These are phyloP conservation scores for Pseudoatta argentina DNA, from an alignment of 1,140 invertebrate genomes.

Conservation along the genomic window DNA sequence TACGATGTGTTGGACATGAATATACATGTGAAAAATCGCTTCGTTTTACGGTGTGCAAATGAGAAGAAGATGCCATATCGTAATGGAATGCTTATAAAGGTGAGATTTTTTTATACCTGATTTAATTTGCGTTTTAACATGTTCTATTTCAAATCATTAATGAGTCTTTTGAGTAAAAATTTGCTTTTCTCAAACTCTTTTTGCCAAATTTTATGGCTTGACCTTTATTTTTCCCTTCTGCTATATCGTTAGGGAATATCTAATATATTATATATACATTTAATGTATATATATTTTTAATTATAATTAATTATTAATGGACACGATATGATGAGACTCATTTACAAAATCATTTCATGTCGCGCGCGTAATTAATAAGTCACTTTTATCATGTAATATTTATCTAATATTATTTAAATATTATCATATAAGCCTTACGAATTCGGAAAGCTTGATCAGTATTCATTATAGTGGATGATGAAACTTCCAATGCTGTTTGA, in stretches of 20 bases:
- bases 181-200: constrained; percentile 67
- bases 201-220: constrained; percentile 71
- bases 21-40: not conserved
- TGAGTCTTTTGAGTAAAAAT: constrained; percentile 64
- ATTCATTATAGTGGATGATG: constrained; percentile 29
- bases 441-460: constrained; percentile 54
- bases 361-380: constrained; percentile 3
- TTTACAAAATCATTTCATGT: not conserved
- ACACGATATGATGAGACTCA: not conserved
- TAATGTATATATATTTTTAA: constrained; percentile 4
- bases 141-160: constrained; percentile 50
- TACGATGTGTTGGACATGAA: not conserved
- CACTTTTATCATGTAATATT: constrained; percentile 1
- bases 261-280: constrained; percentile 3
- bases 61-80: constrained; percentile 58
- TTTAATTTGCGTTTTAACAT: constrained; percentile 60
- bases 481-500: constrained; percentile 43
- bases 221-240: constrained; percentile 62
- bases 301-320: constrained; percentile 30
- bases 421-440: constrained; percentile 21
- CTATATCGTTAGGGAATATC: constrained; percentile 61
- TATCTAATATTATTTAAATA: not conserved
- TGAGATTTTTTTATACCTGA: constrained; percentile 62
- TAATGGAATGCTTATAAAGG: constrained; percentile 59
- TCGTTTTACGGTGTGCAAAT: constrained; percentile 19